These are phyloP conservation scores for Chromobotia macracanthus DNA, from an alignment of 2,797 vertebrate genomes.

Conservation along the genomic window DNA sequence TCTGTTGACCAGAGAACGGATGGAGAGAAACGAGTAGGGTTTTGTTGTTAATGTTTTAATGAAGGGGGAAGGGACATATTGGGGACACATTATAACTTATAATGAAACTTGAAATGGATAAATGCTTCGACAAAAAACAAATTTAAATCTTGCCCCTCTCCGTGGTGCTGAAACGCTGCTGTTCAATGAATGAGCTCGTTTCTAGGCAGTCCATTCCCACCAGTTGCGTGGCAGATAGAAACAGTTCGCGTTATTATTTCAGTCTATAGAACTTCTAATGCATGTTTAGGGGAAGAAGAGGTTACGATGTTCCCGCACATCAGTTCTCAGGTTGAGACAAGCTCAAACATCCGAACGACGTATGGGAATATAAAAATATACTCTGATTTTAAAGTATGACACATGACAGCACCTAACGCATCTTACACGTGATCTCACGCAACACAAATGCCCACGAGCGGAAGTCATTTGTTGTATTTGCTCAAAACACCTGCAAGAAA, in stretches of 20 bases:
- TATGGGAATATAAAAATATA: background rate
- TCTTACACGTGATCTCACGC: background rate
- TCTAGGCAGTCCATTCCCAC: slow-evolving; percentile 37
- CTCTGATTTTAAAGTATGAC: background rate
- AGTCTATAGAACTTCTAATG: background rate
- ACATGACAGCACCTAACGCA: background rate
- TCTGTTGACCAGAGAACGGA: slow-evolving; percentile 19
- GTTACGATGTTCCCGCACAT: background rate
- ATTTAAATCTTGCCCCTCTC: slow-evolving; percentile 46
- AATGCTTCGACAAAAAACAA: background rate
- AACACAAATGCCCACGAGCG: background rate
- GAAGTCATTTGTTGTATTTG: background rate
- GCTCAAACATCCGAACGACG: background rate
- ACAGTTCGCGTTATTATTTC: background rate
- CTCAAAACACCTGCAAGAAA: background rate
- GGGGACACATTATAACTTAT: background rate
- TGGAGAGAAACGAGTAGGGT: background rate
- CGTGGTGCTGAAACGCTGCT: slow-evolving; percentile 54
- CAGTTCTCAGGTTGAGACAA: background rate
- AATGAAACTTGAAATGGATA: background rate
- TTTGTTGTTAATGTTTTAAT: slow-evolving; percentile 6
- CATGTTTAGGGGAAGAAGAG: background rate
- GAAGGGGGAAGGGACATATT: background rate
- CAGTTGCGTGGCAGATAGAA: slow-evolving; percentile 50
- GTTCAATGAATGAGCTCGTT: background rate